phyloP scores from a whole-genome alignment of 2,113 vertebrate genomes.

The Onychorhynchus coronatus region DNA sequence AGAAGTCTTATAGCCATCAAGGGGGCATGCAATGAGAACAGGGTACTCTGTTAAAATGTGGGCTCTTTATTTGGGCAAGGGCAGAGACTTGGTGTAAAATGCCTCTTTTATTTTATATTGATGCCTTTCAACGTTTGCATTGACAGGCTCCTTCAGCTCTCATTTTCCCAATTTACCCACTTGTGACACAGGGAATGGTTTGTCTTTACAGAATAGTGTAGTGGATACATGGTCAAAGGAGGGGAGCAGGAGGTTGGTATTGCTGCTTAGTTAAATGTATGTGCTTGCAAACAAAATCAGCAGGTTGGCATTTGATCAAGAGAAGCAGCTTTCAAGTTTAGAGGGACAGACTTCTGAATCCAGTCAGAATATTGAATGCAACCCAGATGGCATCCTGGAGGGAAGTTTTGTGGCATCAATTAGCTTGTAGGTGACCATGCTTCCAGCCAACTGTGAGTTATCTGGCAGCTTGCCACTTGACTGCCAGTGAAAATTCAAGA shows the following conservation, averaged over 20 bases:
- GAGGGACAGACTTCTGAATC: not conserved
- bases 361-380: constrained; percentile 19
- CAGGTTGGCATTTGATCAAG: constrained; percentile 42
- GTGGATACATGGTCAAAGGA: not conserved
- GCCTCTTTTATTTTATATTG: not conserved
- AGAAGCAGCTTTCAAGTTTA: constrained; percentile 51
- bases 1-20: not conserved
- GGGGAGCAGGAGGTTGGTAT: not conserved
- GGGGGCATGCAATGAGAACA: not conserved
- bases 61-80: not conserved
- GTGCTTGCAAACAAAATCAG: constrained; percentile 58
- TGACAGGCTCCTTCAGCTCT: not conserved
- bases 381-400: constrained; percentile 58
- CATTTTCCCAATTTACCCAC: not conserved
- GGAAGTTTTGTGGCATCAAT: constrained; percentile 61
- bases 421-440: constrained; percentile 59
- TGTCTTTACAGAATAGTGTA: not conserved
- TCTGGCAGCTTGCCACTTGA: constrained; percentile 42
- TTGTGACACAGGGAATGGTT: not conserved
- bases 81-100: not conserved
- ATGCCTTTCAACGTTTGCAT: not conserved
- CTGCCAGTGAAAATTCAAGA: constrained; percentile 41
- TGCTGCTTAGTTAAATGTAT: not conserved
- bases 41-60: not conserved
- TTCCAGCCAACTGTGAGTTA: constrained; percentile 48